Evolutionary conservation across 2,797 vertebrate genomes (phyloP).

Genomic region (Pipistrellus pipistrellus): DNA sequence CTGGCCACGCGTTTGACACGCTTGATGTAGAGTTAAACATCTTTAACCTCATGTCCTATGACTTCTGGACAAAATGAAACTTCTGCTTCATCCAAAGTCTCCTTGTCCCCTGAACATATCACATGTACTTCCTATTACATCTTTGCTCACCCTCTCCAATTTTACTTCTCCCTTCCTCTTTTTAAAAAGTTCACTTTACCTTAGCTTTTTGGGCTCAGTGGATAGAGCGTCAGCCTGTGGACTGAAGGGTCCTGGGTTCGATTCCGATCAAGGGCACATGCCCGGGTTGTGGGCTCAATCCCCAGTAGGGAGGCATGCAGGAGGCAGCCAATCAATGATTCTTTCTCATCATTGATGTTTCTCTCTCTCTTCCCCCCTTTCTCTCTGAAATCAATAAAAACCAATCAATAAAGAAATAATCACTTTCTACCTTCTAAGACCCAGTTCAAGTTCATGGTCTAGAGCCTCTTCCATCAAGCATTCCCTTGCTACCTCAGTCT

Average conservation of each 20-base stretch:
- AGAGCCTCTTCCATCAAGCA: neutral
- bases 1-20: no score
- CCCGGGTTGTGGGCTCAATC: no score
- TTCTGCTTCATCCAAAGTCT: slow-evolving; percentile 20
- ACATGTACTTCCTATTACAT: neutral
- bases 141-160: slow-evolving; percentile 1
- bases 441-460: slow-evolving; percentile 4
- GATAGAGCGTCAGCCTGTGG: no score
- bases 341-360: neutral
- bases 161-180: neutral
- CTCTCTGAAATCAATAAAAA: neutral
- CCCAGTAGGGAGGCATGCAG: no score
- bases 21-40: slow-evolving; percentile 4
- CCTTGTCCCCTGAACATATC: neutral
- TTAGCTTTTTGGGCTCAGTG: no score
- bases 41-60: neutral
- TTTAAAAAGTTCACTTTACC: neutral
- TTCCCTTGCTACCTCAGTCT: neutral
- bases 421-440: slow-evolving; percentile 15
- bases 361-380: neutral
- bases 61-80: slow-evolving; percentile 37
- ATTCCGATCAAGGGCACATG: no score
- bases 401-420: neutral
- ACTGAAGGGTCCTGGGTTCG: no score
- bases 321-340: no score